Evolutionary conservation across 1,140 invertebrate genomes (phyloP), one percentile per base, ranked within the genome.

Genomic region (Saccostrea glomerata): DNA sequence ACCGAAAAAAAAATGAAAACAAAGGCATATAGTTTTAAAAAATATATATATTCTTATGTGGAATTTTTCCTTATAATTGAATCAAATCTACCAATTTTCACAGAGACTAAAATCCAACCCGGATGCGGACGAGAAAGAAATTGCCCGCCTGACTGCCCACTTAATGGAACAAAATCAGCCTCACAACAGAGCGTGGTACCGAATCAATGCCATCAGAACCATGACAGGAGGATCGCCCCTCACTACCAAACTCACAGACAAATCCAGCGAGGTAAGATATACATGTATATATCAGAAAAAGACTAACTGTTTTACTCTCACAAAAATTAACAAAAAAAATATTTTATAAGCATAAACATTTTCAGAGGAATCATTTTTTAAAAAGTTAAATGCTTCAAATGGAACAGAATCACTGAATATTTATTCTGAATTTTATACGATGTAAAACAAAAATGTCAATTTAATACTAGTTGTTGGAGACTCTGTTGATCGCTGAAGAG

Each of bases 151-250:
- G 25, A 96, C 96, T 12, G 96, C 96, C 5, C 95, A 95, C 36
- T 95, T 96, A 88, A 90, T 97, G 25, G 94, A 96, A 23, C 95
- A 96, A 90, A 94, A 95, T 36, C 94, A 96, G 89, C 94, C 94
- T 1, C 96, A 96, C 88, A 95, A 94, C 25, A 93, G 96, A 15
- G 95, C 96, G 88, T 97, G 96, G 96, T 97, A 97, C 92, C 94
- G 96, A 12, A 96, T 97, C 85, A 96, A 96, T 66, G 96, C 96
- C 60, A 95, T 96, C 20, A 92, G 96, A 56, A 93, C 93, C 17
- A 89, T 97, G 82, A 95, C 96, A 5, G 96, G 96, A n/a, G 95
- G 96, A n/a, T 30, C 66, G 2, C 93, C 92, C 82, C 89, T 95
- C 0, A 89, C 83, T 12, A 92, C 94, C 12, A 70, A 63, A 7